Percentiles rank a stretch among this genome's conserved stretches.
These are phyloP conservation scores for Bos javanicus DNA, from an alignment of 2,113 vertebrate species.

Conservation along the genomic window DNA sequence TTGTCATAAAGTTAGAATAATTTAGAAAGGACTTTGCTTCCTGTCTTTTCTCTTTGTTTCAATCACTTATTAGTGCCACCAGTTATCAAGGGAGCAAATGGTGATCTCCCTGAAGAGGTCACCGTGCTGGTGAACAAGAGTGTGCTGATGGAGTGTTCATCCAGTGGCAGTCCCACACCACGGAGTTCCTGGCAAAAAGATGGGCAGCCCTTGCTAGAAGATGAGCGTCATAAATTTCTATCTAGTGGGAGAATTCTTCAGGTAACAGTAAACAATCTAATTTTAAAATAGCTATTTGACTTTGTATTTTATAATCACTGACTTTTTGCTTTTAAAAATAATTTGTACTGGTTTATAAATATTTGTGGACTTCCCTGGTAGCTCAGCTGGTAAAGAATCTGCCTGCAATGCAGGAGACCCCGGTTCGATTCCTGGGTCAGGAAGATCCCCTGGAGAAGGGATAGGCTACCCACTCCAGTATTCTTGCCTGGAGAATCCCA, in stretches of 20 bases:
- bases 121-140: constrained; percentile 86
- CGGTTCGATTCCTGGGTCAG: fast-evolving
- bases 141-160: constrained; percentile 85
- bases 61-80: constrained; percentile 87
- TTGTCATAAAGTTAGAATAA: not conserved
- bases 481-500: not conserved
- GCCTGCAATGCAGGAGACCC: not conserved
- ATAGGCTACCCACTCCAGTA: not conserved
- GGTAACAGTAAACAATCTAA: constrained; percentile 77
- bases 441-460: not conserved
- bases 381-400: not conserved
- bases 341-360: not conserved
- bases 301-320: not conserved
- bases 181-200: constrained; percentile 93
- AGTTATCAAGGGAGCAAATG: constrained; percentile 81
- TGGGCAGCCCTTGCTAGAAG: constrained; percentile 80
- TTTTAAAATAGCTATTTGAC: not conserved
- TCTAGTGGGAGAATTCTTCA: constrained; percentile 89
- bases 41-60: not conserved
- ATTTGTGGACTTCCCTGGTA: not conserved
- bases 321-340: not conserved
- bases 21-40: not conserved
- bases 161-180: constrained; percentile 88
- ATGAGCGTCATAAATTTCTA: constrained; percentile 79
- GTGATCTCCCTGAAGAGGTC: constrained; percentile 88